Evolutionary conservation across 1,140 invertebrate genomes (phyloP), one percentile per base, ranked within the genome.

Genomic region (Epicauta chinensis): DNA sequence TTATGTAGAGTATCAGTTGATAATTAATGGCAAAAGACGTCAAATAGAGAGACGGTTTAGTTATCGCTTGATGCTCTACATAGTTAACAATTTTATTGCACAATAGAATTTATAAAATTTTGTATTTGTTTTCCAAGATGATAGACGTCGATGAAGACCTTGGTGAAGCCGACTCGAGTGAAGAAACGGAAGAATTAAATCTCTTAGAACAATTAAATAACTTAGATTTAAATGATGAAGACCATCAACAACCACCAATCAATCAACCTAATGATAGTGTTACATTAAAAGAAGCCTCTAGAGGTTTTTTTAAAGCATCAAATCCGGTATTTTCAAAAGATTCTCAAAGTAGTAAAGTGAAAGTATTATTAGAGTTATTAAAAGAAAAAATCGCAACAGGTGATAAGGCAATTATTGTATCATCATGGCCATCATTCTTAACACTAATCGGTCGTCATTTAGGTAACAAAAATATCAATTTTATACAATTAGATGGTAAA

Each of bases 401-500:
- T n/a, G 85, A 90, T 49, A 90, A 89, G 65, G 76, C 79, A n/a
- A 82, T 94, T 2, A 75, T 94, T 5, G 89, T 95, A 1, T 93
- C 91, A 0, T 90, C 94, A 65, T 95, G 90, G 90, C 84, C 87
- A 0, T 79, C 78, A 1, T 79, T 91, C 61, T 67, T 95, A 4
- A 66, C 81, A 1, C 75, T 94, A 16, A 69, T 94, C 10, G 75
- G 77, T 17, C 50, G 64, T 1, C 79, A 86, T 64, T 70, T 94
- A 12, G 59, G 73, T 5, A 50, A 70, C 3, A 63, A 70, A 10
- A 63, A 69, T 1, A 73, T 89, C 4, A 58, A 63, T 1, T 81
- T 74, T 62, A 70, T 74, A 11, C 76, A 79, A n/a, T 79, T 93
- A 4, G 81, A 81, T 50, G 91, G 90, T 2, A 65, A 45, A 12